phyloP scores from a whole-genome alignment of 2,888 invertebrate species.

The Microplitis deprimator region DNA sequence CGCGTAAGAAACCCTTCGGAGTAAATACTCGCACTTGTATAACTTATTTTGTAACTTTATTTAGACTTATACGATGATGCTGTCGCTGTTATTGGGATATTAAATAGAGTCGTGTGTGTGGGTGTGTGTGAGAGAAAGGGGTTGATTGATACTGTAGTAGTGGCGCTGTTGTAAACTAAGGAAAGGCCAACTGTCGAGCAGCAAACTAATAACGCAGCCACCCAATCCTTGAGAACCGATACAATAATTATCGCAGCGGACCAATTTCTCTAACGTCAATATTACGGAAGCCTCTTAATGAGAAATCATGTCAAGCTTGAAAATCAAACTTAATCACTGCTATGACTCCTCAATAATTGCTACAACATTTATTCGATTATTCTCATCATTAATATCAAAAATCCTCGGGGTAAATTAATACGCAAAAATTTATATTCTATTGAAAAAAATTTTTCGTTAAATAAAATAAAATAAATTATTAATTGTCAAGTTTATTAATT shows the following conservation, averaged over 20 bases:
- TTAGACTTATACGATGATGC: no score
- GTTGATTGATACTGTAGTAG: background rate
- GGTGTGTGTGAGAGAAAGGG: no score
- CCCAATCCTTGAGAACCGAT: background rate
- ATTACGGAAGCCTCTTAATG: background rate
- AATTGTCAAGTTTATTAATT: no score
- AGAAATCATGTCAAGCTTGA: background rate
- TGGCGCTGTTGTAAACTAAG: slow-evolving; percentile 38
- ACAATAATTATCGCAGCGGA: background rate
- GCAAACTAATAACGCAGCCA: slow-evolving; percentile 26
- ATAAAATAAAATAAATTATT: no score
- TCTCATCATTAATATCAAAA: background rate
- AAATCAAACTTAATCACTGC: slow-evolving; percentile 1
- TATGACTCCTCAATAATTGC: background rate
- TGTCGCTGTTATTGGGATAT: no score
- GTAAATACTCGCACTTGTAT: slow-evolving; percentile 15
- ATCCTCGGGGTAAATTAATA: background rate
- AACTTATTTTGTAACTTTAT: background rate
- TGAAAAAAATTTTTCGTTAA: background rate
- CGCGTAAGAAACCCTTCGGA: background rate
- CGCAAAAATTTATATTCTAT: background rate
- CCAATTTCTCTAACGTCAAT: background rate
- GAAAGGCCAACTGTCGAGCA: slow-evolving; percentile 31
- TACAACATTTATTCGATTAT: background rate
- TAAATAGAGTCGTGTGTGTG: no score